These are phyloP conservation scores for Leuciscus waleckii DNA, from an alignment of 2,797 vertebrate species.

Conservation along the genomic window DNA sequence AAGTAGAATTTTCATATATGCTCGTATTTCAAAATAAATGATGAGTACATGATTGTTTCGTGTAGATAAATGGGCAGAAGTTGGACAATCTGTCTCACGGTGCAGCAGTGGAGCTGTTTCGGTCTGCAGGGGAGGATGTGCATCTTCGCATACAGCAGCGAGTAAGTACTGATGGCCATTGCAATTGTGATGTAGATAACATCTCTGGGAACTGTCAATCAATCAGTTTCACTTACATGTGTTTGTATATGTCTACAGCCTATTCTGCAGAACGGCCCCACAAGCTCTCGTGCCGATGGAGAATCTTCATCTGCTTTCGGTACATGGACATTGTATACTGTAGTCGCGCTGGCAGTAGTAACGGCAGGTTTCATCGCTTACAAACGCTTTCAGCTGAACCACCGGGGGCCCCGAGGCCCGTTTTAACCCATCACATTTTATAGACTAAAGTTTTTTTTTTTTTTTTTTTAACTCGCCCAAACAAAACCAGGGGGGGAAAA, in stretches of 20 bases:
- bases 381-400: constrained; percentile 55
- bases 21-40: too few relatives aligned
- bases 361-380: constrained; percentile 61
- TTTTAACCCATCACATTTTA: constrained; percentile 70
- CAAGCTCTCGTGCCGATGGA: constrained; percentile 57
- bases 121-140: constrained; percentile 86
- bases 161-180: constrained; percentile 71
- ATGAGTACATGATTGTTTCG: background rate
- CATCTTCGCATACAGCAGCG: constrained; percentile 86
- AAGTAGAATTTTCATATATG: background rate
- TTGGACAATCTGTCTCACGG: constrained; percentile 85
- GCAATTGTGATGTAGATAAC: background rate
- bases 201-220: background rate
- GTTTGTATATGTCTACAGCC: constrained; percentile 60
- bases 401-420: constrained; percentile 47
- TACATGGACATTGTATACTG: background rate
- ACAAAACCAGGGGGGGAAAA: background rate
- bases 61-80: constrained; percentile 87
- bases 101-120: constrained; percentile 89
- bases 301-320: constrained; percentile 56
- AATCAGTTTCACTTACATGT: background rate
- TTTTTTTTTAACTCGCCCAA: constrained; percentile 56
- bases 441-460: constrained; percentile 56
- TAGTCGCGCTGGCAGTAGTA: constrained; percentile 58
- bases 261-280: constrained; percentile 67